Evolutionary conservation across 2,888 invertebrate genomes (phyloP).

Genomic region (Oscheius sp.): DNA sequence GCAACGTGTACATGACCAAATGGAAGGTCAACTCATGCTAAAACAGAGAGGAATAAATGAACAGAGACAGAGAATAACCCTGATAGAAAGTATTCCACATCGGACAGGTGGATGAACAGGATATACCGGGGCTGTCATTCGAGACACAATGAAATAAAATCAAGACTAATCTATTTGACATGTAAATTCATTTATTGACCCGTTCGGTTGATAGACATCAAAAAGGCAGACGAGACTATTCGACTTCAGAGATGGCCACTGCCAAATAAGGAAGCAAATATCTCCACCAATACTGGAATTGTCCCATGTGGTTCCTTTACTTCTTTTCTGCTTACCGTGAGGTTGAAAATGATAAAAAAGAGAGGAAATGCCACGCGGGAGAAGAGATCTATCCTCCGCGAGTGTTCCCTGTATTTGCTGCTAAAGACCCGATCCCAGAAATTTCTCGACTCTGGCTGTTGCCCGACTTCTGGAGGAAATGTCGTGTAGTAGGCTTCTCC

Average conservation of each 20-base stretch:
- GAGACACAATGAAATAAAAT: neutral
- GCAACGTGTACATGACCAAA: neutral
- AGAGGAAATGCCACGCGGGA: conserved; percentile 64
- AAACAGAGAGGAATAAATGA: neutral
- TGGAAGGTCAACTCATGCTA: conserved; percentile 5
- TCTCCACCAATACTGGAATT: conserved; percentile 49
- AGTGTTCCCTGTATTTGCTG: conserved; percentile 56
- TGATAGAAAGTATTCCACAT: neutral
- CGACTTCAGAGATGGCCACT: conserved; percentile 32
- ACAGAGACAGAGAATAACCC: neutral
- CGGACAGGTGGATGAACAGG: too few relatives aligned
- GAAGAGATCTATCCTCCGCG: conserved; percentile 62
- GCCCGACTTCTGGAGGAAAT: conserved; percentile 24
- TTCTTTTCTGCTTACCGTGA: conserved; percentile 52
- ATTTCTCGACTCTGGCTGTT: conserved; percentile 12
- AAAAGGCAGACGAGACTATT: neutral
- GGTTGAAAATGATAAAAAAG: conserved; percentile 64
- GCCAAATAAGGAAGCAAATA: conserved; percentile 45
- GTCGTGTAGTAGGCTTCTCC: conserved; percentile 29
- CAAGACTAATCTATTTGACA: neutral
- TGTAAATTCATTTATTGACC: conserved; percentile 4
- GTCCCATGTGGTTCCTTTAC: neutral
- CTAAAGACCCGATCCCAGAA: conserved; percentile 47
- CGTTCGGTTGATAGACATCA: neutral
- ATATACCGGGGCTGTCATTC: too few relatives aligned